Percentiles rank a stretch among this genome's conserved stretches.
Evolutionary conservation across 2,113 vertebrate genomes (phyloP).

Genomic region (Andinoacara biseriatus): DNA sequence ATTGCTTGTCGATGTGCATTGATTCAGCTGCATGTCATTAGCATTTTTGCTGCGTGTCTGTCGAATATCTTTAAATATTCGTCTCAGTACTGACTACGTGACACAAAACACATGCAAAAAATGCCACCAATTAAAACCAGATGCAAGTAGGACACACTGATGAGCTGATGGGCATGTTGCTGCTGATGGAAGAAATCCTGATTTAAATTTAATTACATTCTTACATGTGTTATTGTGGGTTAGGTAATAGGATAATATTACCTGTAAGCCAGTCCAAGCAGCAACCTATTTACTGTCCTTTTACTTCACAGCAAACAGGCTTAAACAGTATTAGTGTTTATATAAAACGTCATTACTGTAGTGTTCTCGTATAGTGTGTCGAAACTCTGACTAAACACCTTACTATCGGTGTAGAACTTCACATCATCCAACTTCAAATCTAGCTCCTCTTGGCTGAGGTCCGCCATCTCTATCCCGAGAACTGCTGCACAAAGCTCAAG

Average conservation of each 20-base stretch:
- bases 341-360: background rate
- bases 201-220: constrained; percentile 3
- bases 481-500: too few species aligned
- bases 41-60: constrained; percentile 33
- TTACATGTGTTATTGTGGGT: background rate
- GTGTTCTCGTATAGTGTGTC: too few species aligned
- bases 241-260: background rate
- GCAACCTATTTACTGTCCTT: background rate
- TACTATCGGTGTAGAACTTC: too few species aligned
- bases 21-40: constrained; percentile 37
- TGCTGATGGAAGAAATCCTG: constrained; percentile 25
- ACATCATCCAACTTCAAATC: too few species aligned
- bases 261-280: background rate
- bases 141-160: constrained; percentile 34
- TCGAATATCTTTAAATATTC: constrained; percentile 1
- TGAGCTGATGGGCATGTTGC: constrained; percentile 18
- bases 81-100: background rate
- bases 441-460: too few species aligned
- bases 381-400: too few species aligned
- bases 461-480: too few species aligned
- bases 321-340: background rate
- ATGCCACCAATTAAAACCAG: constrained; percentile 23
- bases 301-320: background rate
- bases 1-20: constrained; percentile 28
- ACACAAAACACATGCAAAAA: constrained; percentile 18